These are phyloP conservation scores for Myripristis jacobus DNA, from an alignment of 2,797 vertebrate species.

Conservation along the genomic window DNA sequence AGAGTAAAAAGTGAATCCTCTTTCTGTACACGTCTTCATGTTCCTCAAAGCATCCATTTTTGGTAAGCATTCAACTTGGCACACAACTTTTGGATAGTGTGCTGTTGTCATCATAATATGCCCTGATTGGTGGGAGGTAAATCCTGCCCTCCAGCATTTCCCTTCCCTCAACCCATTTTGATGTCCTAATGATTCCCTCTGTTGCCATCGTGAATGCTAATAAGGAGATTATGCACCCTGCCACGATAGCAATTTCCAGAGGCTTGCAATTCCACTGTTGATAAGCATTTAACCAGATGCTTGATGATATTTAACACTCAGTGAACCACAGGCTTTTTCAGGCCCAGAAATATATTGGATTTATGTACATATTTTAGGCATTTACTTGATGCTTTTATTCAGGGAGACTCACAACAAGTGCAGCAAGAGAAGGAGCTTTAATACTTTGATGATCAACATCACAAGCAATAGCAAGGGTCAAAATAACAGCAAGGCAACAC, in stretches of 20 bases:
- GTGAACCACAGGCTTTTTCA: constrained; percentile 56
- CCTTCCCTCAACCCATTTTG: constrained; percentile 28
- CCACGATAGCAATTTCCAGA: constrained; percentile 73
- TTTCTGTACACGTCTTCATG: neutral
- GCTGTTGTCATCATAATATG: constrained; percentile 23
- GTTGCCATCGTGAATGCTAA: constrained; percentile 57
- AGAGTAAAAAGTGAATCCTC: too few relatives aligned
- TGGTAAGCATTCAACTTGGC: constrained; percentile 6
- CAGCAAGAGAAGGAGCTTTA: constrained; percentile 24
- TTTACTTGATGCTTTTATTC: constrained; percentile 34
- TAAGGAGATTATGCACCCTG: constrained; percentile 55
- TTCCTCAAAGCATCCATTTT: neutral
- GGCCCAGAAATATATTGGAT: constrained; percentile 45
- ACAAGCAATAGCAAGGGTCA: constrained; percentile 27
- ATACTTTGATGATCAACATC: constrained; percentile 16
- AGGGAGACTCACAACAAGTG: constrained; percentile 20
- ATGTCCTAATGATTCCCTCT: constrained; percentile 57
- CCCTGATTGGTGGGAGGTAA: constrained; percentile 42
- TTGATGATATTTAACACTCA: constrained; percentile 53
- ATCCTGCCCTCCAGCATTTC: constrained; percentile 47
- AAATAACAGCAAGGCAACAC: neutral
- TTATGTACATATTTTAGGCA: constrained; percentile 31
- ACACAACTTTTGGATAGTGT: constrained; percentile 7
- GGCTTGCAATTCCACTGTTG: constrained; percentile 77
- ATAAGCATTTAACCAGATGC: constrained; percentile 78